Evolutionary conservation across 2,888 invertebrate species (phyloP).

Genomic region (Cabera pusaria): DNA sequence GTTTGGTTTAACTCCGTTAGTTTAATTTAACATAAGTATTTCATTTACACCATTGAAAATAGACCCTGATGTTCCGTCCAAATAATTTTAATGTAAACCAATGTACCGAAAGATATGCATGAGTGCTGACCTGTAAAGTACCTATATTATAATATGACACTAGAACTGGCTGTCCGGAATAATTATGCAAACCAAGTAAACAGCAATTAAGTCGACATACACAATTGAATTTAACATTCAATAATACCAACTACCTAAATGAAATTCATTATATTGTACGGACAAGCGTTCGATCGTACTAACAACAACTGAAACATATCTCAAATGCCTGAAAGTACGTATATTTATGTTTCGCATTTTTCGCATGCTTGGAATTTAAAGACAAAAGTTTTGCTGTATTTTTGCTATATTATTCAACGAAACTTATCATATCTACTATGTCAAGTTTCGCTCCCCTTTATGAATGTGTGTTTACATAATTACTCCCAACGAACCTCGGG

Average conservation of each 20-base stretch:
- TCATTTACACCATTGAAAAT: too few relatives aligned
- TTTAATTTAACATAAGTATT: too few relatives aligned
- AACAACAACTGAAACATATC: too few relatives aligned
- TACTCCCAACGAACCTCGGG: constrained; percentile 25
- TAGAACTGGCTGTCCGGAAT: constrained; percentile 29
- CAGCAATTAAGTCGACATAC: constrained; percentile 14
- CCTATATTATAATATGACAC: too few relatives aligned
- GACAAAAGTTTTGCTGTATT: constrained; percentile 3
- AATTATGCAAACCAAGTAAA: constrained; percentile 34
- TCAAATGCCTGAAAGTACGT: constrained; percentile 1
- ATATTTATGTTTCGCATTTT: constrained; percentile 1
- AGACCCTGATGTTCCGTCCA: too few relatives aligned
- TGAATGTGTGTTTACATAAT: constrained; percentile 30
- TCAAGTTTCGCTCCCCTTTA: constrained; percentile 28
- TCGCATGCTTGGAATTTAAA: constrained; percentile 8
- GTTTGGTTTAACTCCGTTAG: too few relatives aligned
- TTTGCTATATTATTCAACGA: too few relatives aligned
- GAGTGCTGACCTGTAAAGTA: constrained; percentile 37
- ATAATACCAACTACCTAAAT: constrained; percentile 1
- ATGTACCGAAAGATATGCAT: constrained; percentile 18
- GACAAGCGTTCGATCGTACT: too few relatives aligned
- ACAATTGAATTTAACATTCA: constrained; percentile 1
- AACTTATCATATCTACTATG: constrained; percentile 27
- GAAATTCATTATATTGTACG: too few relatives aligned
- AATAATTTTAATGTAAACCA: not conserved